Conservation (phyloP, 2,888 invertebrate species). For the Diaphora mendica region DNA sequence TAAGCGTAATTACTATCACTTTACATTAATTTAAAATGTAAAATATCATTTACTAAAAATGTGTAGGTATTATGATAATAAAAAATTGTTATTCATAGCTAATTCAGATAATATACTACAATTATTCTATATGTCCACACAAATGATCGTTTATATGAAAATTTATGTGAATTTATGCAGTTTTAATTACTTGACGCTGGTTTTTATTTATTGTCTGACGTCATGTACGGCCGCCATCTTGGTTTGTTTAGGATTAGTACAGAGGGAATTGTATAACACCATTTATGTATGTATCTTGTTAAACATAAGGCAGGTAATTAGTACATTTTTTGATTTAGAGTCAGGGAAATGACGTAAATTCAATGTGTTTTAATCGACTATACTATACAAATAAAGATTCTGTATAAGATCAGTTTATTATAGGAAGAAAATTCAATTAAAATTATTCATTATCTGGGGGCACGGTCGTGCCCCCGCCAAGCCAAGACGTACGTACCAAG, state of each 20-base stretch:
- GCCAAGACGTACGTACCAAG: no score
- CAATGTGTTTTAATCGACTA: neutral
- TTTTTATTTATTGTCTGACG: slow-evolving; percentile 40
- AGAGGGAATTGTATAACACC: neutral
- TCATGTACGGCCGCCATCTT: slow-evolving; percentile 35
- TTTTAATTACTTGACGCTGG: slow-evolving; percentile 41
- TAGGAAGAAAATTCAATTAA: no score
- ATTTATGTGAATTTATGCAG: slow-evolving; percentile 42
- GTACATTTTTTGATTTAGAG: neutral
- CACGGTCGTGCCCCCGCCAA: no score
- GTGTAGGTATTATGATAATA: slow-evolving; percentile 16
- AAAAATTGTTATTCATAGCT: slow-evolving; percentile 16
- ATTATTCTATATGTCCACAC: slow-evolving; percentile 20
- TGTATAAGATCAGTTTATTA: no score
- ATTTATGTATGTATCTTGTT: neutral
- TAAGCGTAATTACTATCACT: slow-evolving; percentile 7
- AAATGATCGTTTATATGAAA: slow-evolving; percentile 31
- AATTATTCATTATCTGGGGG: no score
- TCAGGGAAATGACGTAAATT: neutral
- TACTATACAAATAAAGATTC: no score
- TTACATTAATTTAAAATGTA: slow-evolving; percentile 7
- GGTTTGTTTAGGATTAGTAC: slow-evolving; percentile 19
- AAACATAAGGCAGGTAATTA: neutral
- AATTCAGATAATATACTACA: slow-evolving; percentile 16
- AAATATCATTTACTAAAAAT: neutral